These are phyloP conservation scores for Phymanthus crucifer DNA, from an alignment of 92 coral and sea anemone species.

Conservation along the genomic window DNA sequence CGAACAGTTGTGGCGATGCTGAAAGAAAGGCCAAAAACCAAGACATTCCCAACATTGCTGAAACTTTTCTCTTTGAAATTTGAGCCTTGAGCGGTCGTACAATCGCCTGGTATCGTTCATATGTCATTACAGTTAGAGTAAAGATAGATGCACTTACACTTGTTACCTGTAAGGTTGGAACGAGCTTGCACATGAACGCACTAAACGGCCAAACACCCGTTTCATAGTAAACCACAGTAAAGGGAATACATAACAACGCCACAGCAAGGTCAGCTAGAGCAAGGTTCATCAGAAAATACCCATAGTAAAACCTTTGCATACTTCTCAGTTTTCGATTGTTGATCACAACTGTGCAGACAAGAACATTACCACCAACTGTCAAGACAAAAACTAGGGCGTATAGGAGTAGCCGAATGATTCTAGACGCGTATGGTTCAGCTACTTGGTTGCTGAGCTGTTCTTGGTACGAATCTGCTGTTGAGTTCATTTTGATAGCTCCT, in stretches of 20 bases:
- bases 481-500: constrained; percentile 7
- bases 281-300: constrained; percentile 60
- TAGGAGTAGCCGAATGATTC: constrained; percentile 41
- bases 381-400: constrained; percentile 56
- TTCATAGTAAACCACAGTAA: constrained; percentile 62
- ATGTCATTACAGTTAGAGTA: constrained; percentile 60
- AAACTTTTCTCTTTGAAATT: constrained; percentile 36
- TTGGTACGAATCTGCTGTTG: background rate
- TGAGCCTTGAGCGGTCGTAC: constrained; percentile 59
- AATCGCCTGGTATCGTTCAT: constrained; percentile 64
- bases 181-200: constrained; percentile 49
- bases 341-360: constrained; percentile 57
- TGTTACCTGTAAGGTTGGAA: constrained; percentile 61
- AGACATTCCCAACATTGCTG: constrained; percentile 46
- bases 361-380: constrained; percentile 52
- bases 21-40: constrained; percentile 56
- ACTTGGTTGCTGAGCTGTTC: constrained; percentile 37
- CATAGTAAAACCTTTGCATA: constrained; percentile 55
- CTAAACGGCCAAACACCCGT: constrained; percentile 67
- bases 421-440: constrained; percentile 47
- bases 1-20: constrained; percentile 63
- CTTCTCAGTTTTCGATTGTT: constrained; percentile 63
- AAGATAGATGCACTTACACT: constrained; percentile 62
- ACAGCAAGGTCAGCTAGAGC: constrained; percentile 66
- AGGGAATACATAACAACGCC: constrained; percentile 56